Base-by-base conservation (phyloP, 2,888 invertebrate species). In the Ophion ventricosus region DNA sequence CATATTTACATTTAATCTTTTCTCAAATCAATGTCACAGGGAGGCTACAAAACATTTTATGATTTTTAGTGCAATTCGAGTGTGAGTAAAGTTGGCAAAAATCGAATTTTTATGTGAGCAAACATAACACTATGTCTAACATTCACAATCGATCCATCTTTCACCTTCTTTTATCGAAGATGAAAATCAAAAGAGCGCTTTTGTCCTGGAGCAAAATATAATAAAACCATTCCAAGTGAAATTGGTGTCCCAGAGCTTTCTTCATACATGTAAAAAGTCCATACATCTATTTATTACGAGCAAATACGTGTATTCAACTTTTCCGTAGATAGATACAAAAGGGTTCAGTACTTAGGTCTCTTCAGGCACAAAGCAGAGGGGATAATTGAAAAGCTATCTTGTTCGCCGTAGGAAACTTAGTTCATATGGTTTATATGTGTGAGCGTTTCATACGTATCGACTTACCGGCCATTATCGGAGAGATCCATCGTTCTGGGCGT, bases 381-480 rank as follows among this genome's bases (percentile, higher is more conserved):
- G 63, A 66, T 85, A 85, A 86, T 86, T 86, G 86, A 86, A 86
- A 86, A 84, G 74, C 75, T 56, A 74, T 73, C 74, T 81, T 69
- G 70, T 74, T 78, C 63, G 78, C 78, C 43, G 74, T 49, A 40
- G 69, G 78, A 86, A 86, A 85, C 83, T 85, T 84, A 84, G 79
- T 85, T 84, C 76, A 56, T 78, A 61, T 23, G 72, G 70, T 14
- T 4, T 17, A n/a, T 64, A 77, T 78, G 79, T 72, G 81, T 80
- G 87, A 72, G 85, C 78, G 87, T 83, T 79, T 72, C 57, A 57
- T 76, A 59, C 90, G 88, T 88, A 88, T 88, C 88, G 90, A 91
- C 92, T 91, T 92, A 91, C 90, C 88, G 87, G 83, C 88, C 89
- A 91, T 92, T 91, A 92, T 91, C 91, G 88, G 89, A 88, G 88